Conservation (phyloP, 2,113 vertebrate species). For the Ptychochromis oligacanthus region DNA sequence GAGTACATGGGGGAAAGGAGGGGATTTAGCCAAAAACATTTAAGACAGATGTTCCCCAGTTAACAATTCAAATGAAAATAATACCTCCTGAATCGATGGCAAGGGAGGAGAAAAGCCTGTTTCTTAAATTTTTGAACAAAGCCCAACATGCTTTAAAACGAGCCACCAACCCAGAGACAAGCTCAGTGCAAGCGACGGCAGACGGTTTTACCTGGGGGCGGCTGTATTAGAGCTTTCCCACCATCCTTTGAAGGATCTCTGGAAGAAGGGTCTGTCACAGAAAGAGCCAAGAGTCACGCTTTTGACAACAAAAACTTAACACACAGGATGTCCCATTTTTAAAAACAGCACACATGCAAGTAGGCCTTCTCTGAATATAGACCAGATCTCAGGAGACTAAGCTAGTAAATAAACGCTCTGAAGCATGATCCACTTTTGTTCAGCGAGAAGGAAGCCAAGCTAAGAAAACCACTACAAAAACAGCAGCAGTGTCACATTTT, state of each 20-base stretch:
- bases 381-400: slow-evolving; percentile 47
- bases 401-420: slow-evolving; percentile 25
- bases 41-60: neutral
- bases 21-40: neutral
- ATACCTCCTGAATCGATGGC: neutral
- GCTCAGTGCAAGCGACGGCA: neutral
- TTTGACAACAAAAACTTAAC: neutral
- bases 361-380: slow-evolving; percentile 41
- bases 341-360: neutral
- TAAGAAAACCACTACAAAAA: neutral
- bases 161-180: neutral
- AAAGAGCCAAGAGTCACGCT: slow-evolving; percentile 60
- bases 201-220: slow-evolving; percentile 68
- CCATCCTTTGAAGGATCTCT: slow-evolving; percentile 64
- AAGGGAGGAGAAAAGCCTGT: neutral
- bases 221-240: slow-evolving; percentile 52
- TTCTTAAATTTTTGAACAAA: neutral
- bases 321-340: slow-evolving; percentile 19
- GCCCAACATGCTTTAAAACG: slow-evolving; percentile 3
- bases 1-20: neutral
- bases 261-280: slow-evolving; percentile 62
- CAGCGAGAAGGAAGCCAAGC: neutral
- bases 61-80: slow-evolving; percentile 5
- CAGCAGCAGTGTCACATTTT: neutral
- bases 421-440: neutral